A percentile compares a stretch with the other conserved stretches of the same genome.
phyloP scores from a whole-genome alignment of 2,797 vertebrate species.

The Sebastes minor region DNA sequence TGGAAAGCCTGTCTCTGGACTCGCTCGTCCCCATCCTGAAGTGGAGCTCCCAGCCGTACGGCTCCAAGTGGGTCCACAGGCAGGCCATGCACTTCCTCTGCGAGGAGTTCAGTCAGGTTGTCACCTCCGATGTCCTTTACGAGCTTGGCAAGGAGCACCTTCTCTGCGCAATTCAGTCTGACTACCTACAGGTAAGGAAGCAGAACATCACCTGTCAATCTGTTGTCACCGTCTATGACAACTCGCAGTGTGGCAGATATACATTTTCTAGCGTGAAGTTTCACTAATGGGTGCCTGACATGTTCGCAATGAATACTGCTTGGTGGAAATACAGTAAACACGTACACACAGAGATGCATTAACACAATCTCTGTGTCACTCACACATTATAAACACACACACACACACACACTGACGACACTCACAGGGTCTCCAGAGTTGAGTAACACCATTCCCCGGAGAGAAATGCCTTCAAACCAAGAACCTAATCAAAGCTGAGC shows the following conservation, averaged over 20 bases:
- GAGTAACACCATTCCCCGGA: conserved; percentile 22
- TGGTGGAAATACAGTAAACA: conserved; percentile 11
- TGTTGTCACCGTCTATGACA: neutral
- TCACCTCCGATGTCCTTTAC: conserved; percentile 95
- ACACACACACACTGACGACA: neutral
- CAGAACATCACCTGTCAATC: neutral
- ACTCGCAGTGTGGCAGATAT: neutral
- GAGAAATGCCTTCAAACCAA: conserved; percentile 44
- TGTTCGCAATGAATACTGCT: neutral
- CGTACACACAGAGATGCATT: neutral
- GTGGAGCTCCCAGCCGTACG: conserved; percentile 98
- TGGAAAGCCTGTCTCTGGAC: conserved; percentile 96
- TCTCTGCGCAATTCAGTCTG: conserved; percentile 94
- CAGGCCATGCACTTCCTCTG: conserved; percentile 98
- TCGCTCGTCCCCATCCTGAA: conserved; percentile 95
- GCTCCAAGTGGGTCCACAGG: conserved; percentile 98
- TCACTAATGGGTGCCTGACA: neutral
- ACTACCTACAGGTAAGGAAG: conserved; percentile 94
- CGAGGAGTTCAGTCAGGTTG: conserved; percentile 98
- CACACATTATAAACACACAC: neutral
- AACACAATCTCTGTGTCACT: neutral
- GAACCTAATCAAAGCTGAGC: conserved; percentile 57
- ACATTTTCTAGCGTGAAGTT: neutral
- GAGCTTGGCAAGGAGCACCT: conserved; percentile 97
- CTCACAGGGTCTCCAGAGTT: conserved; percentile 19